Conservation (phyloP, 92 coral and sea anemone species). For the Parazoanthus swiftii region DNA sequence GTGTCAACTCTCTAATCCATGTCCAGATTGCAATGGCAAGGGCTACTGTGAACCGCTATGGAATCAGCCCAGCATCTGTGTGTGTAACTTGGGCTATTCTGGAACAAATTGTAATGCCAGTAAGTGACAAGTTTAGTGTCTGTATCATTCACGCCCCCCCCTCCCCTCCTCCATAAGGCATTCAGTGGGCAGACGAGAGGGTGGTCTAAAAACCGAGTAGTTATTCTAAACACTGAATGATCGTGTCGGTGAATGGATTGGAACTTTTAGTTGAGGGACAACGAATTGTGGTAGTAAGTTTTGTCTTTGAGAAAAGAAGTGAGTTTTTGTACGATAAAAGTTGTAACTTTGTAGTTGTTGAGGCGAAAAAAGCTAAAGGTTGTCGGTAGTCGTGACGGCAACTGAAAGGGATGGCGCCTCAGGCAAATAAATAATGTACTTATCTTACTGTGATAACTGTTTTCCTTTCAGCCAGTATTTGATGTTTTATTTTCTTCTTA, state of each 20-base stretch:
- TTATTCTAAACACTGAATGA: too few relatives aligned
- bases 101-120: slow-evolving; percentile 75
- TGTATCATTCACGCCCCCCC: too few relatives aligned
- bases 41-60: slow-evolving; percentile 92
- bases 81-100: slow-evolving; percentile 79
- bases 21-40: slow-evolving; percentile 71
- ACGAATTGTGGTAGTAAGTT: background rate
- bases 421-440: background rate
- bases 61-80: slow-evolving; percentile 69
- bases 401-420: background rate
- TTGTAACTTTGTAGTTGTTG: background rate
- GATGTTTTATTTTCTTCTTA: too few relatives aligned
- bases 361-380: background rate
- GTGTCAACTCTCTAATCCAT: slow-evolving; percentile 60
- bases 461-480: background rate
- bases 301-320: background rate
- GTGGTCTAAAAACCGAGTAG: too few relatives aligned
- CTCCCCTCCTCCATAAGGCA: too few relatives aligned
- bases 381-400: too few relatives aligned
- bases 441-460: too few relatives aligned
- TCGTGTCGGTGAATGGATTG: too few relatives aligned
- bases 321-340: background rate
- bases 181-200: too few relatives aligned
- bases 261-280: background rate
- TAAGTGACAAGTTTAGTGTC: slow-evolving; percentile 55